These are phyloP conservation scores for Passer domesticus DNA, from an alignment of 2,113 vertebrate genomes.

Conservation along the genomic window DNA sequence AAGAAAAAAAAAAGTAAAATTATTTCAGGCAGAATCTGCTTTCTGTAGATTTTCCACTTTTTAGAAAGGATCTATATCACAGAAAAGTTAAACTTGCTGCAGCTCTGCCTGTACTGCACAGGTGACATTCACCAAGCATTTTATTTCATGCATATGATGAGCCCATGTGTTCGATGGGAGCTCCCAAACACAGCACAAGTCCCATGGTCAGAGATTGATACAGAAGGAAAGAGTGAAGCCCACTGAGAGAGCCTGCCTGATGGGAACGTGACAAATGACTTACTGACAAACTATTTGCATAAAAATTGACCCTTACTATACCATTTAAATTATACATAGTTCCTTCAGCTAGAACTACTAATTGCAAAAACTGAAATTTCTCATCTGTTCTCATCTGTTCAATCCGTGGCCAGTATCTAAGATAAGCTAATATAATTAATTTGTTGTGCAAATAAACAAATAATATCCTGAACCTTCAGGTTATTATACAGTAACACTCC, in stretches of 20 bases:
- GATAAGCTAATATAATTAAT: not conserved
- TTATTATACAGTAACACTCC: not conserved
- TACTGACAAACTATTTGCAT: not conserved
- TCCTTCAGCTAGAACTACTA: not conserved
- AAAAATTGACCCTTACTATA: not conserved
- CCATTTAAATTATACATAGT: not conserved
- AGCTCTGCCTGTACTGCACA: not conserved
- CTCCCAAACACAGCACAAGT: not conserved
- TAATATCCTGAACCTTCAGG: not conserved
- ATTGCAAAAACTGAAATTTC: not conserved
- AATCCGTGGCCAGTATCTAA: not conserved
- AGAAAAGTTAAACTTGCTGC: not conserved
- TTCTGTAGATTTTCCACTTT: not conserved
- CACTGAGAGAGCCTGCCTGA: not conserved
- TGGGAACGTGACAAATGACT: not conserved
- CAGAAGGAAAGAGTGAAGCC: not conserved
- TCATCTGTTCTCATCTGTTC: not conserved
- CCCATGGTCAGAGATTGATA: not conserved
- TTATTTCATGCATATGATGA: too few relatives aligned
- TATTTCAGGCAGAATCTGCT: not conserved
- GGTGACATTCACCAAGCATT: rapidly evolving
- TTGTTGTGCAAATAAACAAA: not conserved
- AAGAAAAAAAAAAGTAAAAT: not conserved
- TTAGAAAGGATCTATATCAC: not conserved
- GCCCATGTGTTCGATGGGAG: rapidly evolving